A percentile compares a stretch with the other conserved stretches of the same genome.
phyloP scores from a whole-genome alignment of 2,888 invertebrate species.

The Chamaedrilus cognettii region DNA sequence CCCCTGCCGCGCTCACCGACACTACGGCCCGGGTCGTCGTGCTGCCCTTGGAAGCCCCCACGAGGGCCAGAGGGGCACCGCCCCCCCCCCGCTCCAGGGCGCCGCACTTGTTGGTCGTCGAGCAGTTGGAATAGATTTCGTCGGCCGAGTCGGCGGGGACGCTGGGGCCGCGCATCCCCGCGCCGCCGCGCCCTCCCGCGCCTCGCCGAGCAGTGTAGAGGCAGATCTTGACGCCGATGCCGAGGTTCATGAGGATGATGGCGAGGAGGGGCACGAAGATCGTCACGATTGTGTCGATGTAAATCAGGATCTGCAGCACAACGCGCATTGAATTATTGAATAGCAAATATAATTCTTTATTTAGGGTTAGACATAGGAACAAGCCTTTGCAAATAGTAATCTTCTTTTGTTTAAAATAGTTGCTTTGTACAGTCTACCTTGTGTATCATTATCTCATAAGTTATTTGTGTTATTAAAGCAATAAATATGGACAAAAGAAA shows the following conservation, averaged over 20 bases:
- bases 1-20: background rate
- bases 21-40: background rate
- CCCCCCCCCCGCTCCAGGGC: background rate
- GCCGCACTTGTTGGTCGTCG: constrained; percentile 7
- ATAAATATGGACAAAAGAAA: too few species aligned
- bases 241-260: constrained; percentile 35
- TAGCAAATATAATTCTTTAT: too few species aligned
- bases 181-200: background rate
- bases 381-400: too few species aligned
- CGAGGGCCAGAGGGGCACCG: background rate
- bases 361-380: too few species aligned
- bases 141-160: constrained; percentile 3
- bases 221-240: constrained; percentile 33
- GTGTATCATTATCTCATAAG: too few species aligned
- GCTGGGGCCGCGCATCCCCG: background rate
- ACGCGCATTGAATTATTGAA: too few species aligned
- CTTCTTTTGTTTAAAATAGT: too few species aligned
- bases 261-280: constrained; percentile 33
- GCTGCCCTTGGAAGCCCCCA: background rate
- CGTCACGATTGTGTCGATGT: constrained; percentile 32
- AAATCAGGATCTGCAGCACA: too few species aligned
- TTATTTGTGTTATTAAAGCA: too few species aligned
- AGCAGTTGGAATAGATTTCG: constrained; percentile 23
- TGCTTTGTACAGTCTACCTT: too few species aligned
- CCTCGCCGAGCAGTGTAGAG: constrained; percentile 27